Base-by-base conservation (phyloP, 23 tunicate species). In the Ciona savignyi region DNA sequence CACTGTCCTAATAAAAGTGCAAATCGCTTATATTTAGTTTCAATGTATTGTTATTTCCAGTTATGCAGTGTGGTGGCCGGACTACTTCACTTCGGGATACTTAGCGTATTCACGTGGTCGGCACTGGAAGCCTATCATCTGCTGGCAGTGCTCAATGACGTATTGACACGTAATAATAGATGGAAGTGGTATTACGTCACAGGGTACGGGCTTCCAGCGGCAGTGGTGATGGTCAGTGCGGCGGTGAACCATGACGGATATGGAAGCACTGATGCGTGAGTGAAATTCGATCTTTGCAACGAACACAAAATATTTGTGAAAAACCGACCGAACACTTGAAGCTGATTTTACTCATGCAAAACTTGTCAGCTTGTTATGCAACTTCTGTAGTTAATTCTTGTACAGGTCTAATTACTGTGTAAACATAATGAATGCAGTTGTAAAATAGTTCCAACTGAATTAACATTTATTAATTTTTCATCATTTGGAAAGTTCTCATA, bases 151-250 rank as follows among this genome's bases (percentile, higher is more conserved):
- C 35, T 83, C 29, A 60, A 29, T 62, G 88, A 88, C 66, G 27
- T 68, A n/a, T 20, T 56, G 23, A 79, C 80, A 32, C 79, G 77
- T 20, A 82, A 88, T 51, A 70, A 76, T 51, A 74, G 97, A 26
- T 91, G 91, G 91, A 76, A 76, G n/a, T 67, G 74, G 77, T 91
- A 91, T 73, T 91, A 85, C 83, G 75, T 77, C 62, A 70, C 80
- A 30, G 97, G 91, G n/a, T 91, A 84, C 74, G 86, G 76, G 33
- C 29, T 71, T 25, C 97, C 97, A 9, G 68, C 71, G 4, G 30
- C 80, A 33, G 83, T 80, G 24, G 91, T 80, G 1, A 78, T 70
- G 22, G 51, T 84, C 27, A 84, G 88, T 29, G 78, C 83, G 25
- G 91, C 86, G 27, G 83, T 74, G 23, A 80, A 91, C 76, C 60